phyloP scores from a whole-genome alignment of 1,140 invertebrate genomes.

The Goniozus legneri region DNA sequence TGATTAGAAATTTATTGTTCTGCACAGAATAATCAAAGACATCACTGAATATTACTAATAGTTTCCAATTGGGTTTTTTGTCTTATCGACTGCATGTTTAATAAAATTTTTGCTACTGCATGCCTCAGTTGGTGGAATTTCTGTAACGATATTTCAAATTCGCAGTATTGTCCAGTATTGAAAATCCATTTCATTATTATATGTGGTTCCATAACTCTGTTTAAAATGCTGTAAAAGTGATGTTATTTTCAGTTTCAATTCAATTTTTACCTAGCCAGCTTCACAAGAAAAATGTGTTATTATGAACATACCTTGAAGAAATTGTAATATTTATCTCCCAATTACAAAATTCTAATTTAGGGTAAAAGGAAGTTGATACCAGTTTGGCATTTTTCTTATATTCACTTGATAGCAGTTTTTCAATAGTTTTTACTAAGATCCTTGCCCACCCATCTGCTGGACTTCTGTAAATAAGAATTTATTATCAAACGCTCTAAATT shows the following conservation, averaged over 20 bases:
- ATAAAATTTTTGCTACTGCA: slow-evolving; percentile 41
- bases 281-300: slow-evolving; percentile 4
- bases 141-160: slow-evolving; percentile 43
- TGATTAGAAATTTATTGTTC: no score
- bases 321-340: slow-evolving; percentile 47
- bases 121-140: slow-evolving; percentile 48
- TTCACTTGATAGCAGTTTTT: no score
- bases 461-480: no score
- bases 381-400: no score
- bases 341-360: slow-evolving; percentile 36
- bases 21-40: no score
- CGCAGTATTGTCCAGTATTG: slow-evolving; percentile 35
- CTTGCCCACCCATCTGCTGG: no score
- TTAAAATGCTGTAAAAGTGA: slow-evolving; percentile 34
- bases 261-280: neutral
- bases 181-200: slow-evolving; percentile 50
- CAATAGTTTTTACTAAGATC: no score
- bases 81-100: slow-evolving; percentile 42
- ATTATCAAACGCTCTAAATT: no score
- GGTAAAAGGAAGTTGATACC: slow-evolving; percentile 35
- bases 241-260: no score
- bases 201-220: slow-evolving; percentile 43
- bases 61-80: slow-evolving; percentile 34
- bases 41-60: slow-evolving; percentile 20
- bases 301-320: slow-evolving; percentile 39